Evolutionary conservation across 2,113 vertebrate genomes (phyloP), one percentile per base, ranked within the genome.

Genomic region (Euleptes europaea): DNA sequence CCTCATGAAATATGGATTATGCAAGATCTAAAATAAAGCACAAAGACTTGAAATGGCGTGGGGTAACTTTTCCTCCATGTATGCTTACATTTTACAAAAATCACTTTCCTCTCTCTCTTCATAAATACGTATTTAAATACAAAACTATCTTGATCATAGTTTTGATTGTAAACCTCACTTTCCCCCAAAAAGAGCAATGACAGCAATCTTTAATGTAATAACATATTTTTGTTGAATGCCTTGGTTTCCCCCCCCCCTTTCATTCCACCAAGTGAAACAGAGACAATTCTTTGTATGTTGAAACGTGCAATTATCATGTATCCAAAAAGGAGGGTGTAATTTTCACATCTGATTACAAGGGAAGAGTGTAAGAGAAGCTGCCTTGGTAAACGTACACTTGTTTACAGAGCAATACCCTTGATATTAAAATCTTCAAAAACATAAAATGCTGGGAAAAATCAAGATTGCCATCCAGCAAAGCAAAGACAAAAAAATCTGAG

Each of bases 291-390:
- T 97, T 94, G 95, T 89, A 92, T 96, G 96, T 94, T 96, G 96
- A 97, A 97, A 97, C 96, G 95, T 97, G 94, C 98, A 98, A 98
- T 98, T 98, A 99, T 97, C 95, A 90, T 96, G 97, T 97, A 97
- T 97, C 97, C 95, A 96, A 98, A 97, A 97, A 95, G 96, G 97
- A 98, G 97, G 97, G 97, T 97, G 95, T 97, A 97, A 97, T 98
- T 97, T 97, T 97, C 96, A 96, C 96, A 97, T 98, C 96, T 98
- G 97, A 98, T 98, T 97, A 98, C 96, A 98, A 97, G 96, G 96
- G 94, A 97, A 97, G 95, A 94, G 94, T 90, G 96, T 95, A 96
- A 97, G 96, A 31, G 94, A 97, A 95, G 92, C 95, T 95, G 96
- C 96, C 95, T 94, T 74, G 47, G 92, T 95, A 94, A 96, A 95